Evolutionary conservation across 2,888 invertebrate genomes (phyloP).

Genomic region (Sinohyriopsis cumingii): DNA sequence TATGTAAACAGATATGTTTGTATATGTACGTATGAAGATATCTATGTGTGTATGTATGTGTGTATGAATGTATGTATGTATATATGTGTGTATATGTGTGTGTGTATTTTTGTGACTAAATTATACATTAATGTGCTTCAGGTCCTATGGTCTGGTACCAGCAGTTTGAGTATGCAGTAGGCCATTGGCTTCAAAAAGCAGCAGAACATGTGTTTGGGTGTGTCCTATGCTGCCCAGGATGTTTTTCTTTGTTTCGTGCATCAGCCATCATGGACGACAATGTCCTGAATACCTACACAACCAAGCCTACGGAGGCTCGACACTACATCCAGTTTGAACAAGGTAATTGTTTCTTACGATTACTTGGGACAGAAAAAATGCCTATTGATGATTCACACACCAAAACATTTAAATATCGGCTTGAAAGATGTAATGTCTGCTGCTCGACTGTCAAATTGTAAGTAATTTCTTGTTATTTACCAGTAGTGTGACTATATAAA

Average conservation of each 20-base stretch:
- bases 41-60: too few relatives aligned
- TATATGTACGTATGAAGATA: too few relatives aligned
- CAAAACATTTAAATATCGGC: too few relatives aligned
- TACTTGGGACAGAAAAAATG: too few relatives aligned
- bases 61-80: too few relatives aligned
- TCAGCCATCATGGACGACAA: slow-evolving; percentile 91
- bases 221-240: slow-evolving; percentile 92
- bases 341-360: slow-evolving; percentile 73
- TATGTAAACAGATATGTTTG: too few relatives aligned
- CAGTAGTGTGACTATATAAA: too few relatives aligned
- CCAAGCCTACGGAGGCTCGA: slow-evolving; percentile 80
- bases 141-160: slow-evolving; percentile 99
- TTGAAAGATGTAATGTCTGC: too few relatives aligned
- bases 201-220: slow-evolving; percentile 99
- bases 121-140: slow-evolving; percentile 36
- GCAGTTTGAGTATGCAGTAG: slow-evolving; percentile 98
- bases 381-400: too few relatives aligned
- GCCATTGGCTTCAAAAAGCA: slow-evolving; percentile 99
- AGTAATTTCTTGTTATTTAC: too few relatives aligned
- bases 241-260: slow-evolving; percentile 90
- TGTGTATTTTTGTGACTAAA: slow-evolving; percentile 82
- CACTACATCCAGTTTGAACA: slow-evolving; percentile 95
- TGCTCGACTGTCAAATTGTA: too few relatives aligned
- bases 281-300: slow-evolving; percentile 90
- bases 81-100: too few relatives aligned